Evolutionary conservation across 2,113 vertebrate genomes (phyloP), one percentile per base, ranked within the genome.

Genomic region (Dasyprocta punctata): DNA sequence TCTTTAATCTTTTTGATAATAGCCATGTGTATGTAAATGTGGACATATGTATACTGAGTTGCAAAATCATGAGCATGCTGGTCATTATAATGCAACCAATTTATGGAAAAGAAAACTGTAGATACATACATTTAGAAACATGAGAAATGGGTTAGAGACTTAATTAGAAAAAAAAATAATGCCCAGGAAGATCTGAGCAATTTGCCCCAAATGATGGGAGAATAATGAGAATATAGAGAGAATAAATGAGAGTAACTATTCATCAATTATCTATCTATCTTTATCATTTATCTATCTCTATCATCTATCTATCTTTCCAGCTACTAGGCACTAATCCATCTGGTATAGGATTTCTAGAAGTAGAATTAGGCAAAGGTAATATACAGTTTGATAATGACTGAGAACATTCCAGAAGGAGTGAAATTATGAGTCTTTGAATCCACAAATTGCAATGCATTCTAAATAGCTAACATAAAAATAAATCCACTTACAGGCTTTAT

Each of bases 361-460:
- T 36, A 92, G 14, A 83, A 33, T 83, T 28, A 3, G 13, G 30
- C 60, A 54, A 49, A 93, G 8, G 7, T 77, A 71, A 30, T 71
- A 60, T 61, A 54, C 84, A 84, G 44, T 44, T 38, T 84, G 38
- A 8, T 86, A 60, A 78, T 80, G 17, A 83, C 3, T n/a, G 56
- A 92, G 14, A 63, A 54, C 78, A 89, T 85, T 95, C 10, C 49
- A 92, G 17, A 86, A 44, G 80, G 71, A 58, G 93, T 87, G 26
- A 95, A 90, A 41, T 54, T 30, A 14, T 83, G 65, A 95, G 54
- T 82, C 38, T 24, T 75, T 20, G 54, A 36, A 69, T 38, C 44
- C n/a, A 73, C 60, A 93, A 95, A 61, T 17, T 44, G n/a, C 28
- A 95, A n/a, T 80, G n/a, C 78, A 12, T 91, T 87, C n/a, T 84